These are phyloP conservation scores for Agrypnia vestita DNA, from an alignment of 1,140 invertebrate species.

Conservation along the genomic window DNA sequence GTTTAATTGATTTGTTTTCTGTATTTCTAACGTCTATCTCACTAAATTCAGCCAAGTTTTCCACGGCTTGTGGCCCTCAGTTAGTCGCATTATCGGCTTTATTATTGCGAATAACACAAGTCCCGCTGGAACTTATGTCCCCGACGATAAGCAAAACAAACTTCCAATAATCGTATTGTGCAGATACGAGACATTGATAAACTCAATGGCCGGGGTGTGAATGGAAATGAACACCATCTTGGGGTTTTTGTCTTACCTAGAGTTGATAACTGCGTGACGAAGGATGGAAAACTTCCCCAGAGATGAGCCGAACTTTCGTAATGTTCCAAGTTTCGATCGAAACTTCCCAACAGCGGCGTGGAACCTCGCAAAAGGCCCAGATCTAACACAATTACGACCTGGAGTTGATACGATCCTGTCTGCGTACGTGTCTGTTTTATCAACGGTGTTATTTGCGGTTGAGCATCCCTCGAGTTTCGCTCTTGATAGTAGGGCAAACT, in stretches of 20 bases:
- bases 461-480: not conserved
- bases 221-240: slow-evolving; percentile 7
- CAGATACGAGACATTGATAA: not conserved
- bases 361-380: not conserved
- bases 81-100: too few species aligned
- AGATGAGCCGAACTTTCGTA: slow-evolving; percentile 15
- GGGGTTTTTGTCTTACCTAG: slow-evolving; percentile 1
- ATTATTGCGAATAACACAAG: too few species aligned
- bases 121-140: not conserved
- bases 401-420: too few species aligned
- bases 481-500: not conserved
- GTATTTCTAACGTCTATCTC: too few species aligned
- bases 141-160: not conserved
- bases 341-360: not conserved
- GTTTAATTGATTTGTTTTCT: too few species aligned
- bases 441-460: too few species aligned
- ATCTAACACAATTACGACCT: not conserved
- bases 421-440: not conserved
- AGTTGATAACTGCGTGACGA: slow-evolving; percentile 13
- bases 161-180: not conserved
- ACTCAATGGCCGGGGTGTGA: not conserved
- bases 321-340: slow-evolving; percentile 6
- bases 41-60: too few species aligned
- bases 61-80: too few species aligned
- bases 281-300: not conserved